phyloP scores from a whole-genome alignment of 2,113 vertebrate species.

The Narcine bancroftii region DNA sequence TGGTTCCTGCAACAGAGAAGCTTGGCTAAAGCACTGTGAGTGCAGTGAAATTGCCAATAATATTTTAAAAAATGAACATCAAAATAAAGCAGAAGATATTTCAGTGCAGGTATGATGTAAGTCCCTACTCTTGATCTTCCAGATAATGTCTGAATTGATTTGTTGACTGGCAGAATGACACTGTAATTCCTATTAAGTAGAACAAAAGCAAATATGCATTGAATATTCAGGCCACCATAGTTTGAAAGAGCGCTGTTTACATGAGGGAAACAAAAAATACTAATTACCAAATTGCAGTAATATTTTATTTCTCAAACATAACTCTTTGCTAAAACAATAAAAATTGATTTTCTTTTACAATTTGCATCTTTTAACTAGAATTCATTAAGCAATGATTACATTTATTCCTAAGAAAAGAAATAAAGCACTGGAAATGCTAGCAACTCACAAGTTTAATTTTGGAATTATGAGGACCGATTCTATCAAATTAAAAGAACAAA shows the following conservation, averaged over 20 bases:
- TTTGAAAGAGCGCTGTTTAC: neutral
- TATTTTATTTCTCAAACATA: neutral
- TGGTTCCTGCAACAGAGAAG: neutral
- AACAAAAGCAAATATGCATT: neutral
- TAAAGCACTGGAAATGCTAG: neutral
- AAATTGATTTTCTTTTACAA: neutral
- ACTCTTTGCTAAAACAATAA: constrained; percentile 37
- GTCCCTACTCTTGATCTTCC: constrained; percentile 43
- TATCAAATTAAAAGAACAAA: no score
- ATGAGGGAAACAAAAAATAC: neutral
- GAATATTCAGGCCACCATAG: neutral
- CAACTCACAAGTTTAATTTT: neutral
- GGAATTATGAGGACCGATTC: neutral
- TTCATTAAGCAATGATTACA: neutral
- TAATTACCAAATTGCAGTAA: constrained; percentile 5
- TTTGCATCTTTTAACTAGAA: neutral
- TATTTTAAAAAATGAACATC: neutral
- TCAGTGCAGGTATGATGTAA: neutral
- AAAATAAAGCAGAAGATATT: neutral
- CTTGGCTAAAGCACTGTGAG: neutral
- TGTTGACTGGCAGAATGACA: constrained; percentile 44
- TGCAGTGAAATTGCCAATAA: neutral
- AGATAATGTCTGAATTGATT: constrained; percentile 44
- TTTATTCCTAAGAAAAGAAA: neutral
- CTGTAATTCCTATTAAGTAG: constrained; percentile 38